Evolutionary conservation across 2,113 vertebrate species (phyloP), one percentile per base, ranked within the genome.

Genomic region (Penelope pileata): DNA sequence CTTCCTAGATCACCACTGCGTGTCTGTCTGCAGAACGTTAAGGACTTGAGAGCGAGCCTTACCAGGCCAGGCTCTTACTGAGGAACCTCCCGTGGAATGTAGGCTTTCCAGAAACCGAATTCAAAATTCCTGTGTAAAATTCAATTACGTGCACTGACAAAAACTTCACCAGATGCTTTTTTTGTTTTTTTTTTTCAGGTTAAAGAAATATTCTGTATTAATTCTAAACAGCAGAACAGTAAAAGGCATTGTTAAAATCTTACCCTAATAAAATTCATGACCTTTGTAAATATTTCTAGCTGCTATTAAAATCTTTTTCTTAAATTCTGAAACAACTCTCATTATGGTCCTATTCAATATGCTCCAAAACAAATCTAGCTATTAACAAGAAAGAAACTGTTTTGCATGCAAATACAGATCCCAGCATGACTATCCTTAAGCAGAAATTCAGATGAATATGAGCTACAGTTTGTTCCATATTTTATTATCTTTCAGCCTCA

Each of bases 21-120:
- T 23, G 3, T 23, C 11, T 38, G 40, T 27, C 36, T 62, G 18
- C 34, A 79, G 79, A 73, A 54, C 14, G 16, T 68, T 36, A 83
- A 17, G 10, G 21, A 29, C 0, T 0, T 18, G 26, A 19, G 45
- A n/a, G n/a, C n/a, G n/a, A n/a, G n/a, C n/a, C 14, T 26, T 17
- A 54, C 16, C 1, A 0, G 15, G 43, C 66, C 72, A 16, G 56
- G 40, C 16, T 62, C 42, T 32, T 32, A n/a, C 5, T n/a, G 36
- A 67, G 34, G 26, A n/a, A 69, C 4, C 8, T 30, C 5, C 34
- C 8, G 53, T 7, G 26, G 16, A 36, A 75, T 38, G 30, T 48
- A 47, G 50, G 6, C 12, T 82, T 77, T 17, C 15, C 15, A 53
- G 45, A 93, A 75, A n/a, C 4, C 26, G 15, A 51, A 83, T 74